These are phyloP conservation scores for Fopius arisanus DNA, from an alignment of 1,140 invertebrate species.

Conservation along the genomic window DNA sequence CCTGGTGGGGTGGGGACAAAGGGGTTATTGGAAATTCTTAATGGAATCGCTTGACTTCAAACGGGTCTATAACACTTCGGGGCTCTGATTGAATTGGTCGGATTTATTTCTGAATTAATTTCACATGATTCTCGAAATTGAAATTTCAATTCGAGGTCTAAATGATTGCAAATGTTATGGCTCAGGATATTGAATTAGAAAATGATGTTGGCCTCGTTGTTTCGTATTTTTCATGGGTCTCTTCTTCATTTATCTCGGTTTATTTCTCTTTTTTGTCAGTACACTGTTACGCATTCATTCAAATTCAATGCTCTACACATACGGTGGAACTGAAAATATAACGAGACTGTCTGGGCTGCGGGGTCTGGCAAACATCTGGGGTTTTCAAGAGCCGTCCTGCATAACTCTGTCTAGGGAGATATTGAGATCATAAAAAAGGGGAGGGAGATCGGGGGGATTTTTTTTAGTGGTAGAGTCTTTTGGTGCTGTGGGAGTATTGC, in stretches of 20 bases:
- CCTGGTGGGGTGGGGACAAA: background rate
- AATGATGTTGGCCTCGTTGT: too few species aligned
- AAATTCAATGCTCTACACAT: slow-evolving; percentile 1
- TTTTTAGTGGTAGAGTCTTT: too few species aligned
- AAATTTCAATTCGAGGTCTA: too few species aligned
- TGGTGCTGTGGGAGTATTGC: too few species aligned
- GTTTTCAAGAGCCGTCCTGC: background rate
- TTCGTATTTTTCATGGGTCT: too few species aligned
- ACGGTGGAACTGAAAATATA: background rate
- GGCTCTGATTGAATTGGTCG: background rate
- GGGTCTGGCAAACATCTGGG: background rate
- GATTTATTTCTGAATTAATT: too few species aligned
- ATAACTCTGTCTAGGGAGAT: background rate
- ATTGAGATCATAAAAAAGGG: background rate
- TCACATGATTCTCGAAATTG: too few species aligned
- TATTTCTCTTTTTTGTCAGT: background rate
- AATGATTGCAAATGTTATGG: background rate
- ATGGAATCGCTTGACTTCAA: background rate
- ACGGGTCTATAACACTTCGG: background rate
- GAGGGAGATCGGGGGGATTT: background rate
- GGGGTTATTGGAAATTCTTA: background rate
- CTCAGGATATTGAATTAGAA: background rate
- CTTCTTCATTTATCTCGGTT: background rate
- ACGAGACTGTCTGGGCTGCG: background rate
- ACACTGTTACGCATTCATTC: slow-evolving; percentile 7